phyloP scores from a whole-genome alignment of 2,888 invertebrate species.

The Caenorhabditis sp. region DNA sequence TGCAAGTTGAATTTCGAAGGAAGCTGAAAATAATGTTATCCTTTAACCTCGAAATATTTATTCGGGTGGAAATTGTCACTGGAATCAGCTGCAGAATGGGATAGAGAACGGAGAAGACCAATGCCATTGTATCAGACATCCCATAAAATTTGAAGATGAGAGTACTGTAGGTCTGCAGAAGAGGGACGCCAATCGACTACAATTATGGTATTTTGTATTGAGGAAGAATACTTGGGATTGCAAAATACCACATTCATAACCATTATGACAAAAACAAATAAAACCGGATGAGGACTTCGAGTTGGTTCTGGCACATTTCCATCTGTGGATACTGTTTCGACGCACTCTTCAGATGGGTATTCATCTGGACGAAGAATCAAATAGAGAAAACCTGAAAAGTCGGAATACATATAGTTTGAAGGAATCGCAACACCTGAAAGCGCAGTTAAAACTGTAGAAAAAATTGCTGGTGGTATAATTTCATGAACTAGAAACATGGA shows the following conservation, averaged over 20 bases:
- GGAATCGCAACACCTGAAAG: slow-evolving; percentile 8
- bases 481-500: slow-evolving; percentile 57
- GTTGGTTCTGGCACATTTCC: slow-evolving; percentile 40
- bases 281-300: slow-evolving; percentile 36
- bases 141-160: slow-evolving; percentile 53
- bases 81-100: slow-evolving; percentile 60
- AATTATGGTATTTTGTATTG: not conserved
- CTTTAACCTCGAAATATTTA: slow-evolving; percentile 42
- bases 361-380: slow-evolving; percentile 46
- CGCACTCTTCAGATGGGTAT: slow-evolving; percentile 46
- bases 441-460: slow-evolving; percentile 35
- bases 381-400: slow-evolving; percentile 41
- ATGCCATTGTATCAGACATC: slow-evolving; percentile 17
- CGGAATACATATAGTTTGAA: not conserved
- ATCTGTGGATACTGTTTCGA: slow-evolving; percentile 19
- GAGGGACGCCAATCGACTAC: slow-evolving; percentile 74
- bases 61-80: slow-evolving; percentile 38
- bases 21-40: not conserved
- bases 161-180: slow-evolving; percentile 70
- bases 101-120: slow-evolving; percentile 48
- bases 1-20: not conserved
- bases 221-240: no score
- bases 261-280: slow-evolving; percentile 62
- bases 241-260: slow-evolving; percentile 64
- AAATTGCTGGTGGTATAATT: slow-evolving; percentile 18